A percentile compares a stretch with the other conserved stretches of the same genome.
phyloP scores from a whole-genome alignment of 2,888 invertebrate genomes.

The Tethea ocularis region DNA sequence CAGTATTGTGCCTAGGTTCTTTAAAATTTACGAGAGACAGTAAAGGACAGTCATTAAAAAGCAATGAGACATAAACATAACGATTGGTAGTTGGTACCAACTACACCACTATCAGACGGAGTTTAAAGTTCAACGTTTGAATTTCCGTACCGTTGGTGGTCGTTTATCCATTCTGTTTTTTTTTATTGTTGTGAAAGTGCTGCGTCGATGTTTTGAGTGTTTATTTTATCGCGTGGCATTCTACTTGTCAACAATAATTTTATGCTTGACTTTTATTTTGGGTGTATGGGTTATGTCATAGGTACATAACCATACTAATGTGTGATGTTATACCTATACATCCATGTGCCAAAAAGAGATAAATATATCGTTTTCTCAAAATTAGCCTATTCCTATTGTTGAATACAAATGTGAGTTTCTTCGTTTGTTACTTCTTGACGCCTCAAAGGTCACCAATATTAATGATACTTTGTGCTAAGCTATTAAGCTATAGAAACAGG shows the following conservation, averaged over 20 bases:
- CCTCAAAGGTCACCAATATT: too few relatives aligned
- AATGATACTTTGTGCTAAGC: too few relatives aligned
- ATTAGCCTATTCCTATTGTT: too few relatives aligned
- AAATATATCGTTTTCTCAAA: background rate
- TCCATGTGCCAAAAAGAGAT: background rate
- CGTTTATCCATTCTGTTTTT: conserved; percentile 29
- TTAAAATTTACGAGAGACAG: conserved; percentile 28
- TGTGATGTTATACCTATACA: too few relatives aligned
- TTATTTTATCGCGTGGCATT: conserved; percentile 20
- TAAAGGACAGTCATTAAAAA: conserved; percentile 41
- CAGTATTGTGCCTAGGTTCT: background rate
- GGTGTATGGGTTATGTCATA: background rate
- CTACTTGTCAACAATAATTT: conserved; percentile 6
- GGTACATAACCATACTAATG: too few relatives aligned
- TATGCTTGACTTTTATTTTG: background rate
- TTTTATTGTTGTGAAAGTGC: conserved; percentile 42
- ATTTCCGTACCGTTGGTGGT: conserved; percentile 34
- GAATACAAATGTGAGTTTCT: too few relatives aligned
- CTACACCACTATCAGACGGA: conserved; percentile 15
- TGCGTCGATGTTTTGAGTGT: conserved; percentile 33
- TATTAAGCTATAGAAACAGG: too few relatives aligned
- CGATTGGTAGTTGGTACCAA: background rate
- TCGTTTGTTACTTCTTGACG: too few relatives aligned
- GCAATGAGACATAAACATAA: conserved; percentile 29
- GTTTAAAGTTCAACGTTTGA: conserved; percentile 42